phyloP scores from a whole-genome alignment of 2,113 vertebrate species.

The Dipodomys merriami region DNA sequence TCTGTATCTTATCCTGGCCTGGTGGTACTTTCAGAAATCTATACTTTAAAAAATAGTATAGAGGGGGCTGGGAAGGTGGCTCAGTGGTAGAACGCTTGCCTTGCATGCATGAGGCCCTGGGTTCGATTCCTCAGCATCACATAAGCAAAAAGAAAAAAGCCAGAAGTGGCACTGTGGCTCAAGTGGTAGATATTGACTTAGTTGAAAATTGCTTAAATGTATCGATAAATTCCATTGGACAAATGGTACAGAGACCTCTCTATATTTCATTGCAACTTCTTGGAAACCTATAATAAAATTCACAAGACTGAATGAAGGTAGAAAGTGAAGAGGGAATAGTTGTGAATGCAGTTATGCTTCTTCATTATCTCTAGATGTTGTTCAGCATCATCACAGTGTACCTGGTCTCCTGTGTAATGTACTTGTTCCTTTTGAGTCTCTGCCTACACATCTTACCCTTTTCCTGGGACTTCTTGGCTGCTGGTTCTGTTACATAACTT shows the following conservation, averaged over 20 bases:
- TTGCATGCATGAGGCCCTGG: no score
- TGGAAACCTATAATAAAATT: background rate
- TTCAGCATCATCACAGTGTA: fast-evolving
- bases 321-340: background rate
- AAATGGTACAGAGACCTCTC: background rate
- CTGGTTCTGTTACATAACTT: background rate
- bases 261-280: background rate
- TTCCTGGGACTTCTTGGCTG: background rate
- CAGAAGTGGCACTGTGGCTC: no score
- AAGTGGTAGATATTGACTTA: no score
- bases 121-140: no score
- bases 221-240: no score
- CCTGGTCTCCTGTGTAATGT: fast-evolving
- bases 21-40: background rate
- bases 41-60: no score
- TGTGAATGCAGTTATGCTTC: background rate
- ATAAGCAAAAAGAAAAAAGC: no score
- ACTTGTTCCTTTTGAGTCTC: background rate
- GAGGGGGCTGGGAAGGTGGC: no score
- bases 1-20: background rate
- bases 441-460: background rate
- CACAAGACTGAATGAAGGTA: background rate
- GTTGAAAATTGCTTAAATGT: no score
- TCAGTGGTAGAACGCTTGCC: no score
- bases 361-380: background rate